phyloP scores from a whole-genome alignment of 2,888 invertebrate species.

The Metallyticus violacea region DNA sequence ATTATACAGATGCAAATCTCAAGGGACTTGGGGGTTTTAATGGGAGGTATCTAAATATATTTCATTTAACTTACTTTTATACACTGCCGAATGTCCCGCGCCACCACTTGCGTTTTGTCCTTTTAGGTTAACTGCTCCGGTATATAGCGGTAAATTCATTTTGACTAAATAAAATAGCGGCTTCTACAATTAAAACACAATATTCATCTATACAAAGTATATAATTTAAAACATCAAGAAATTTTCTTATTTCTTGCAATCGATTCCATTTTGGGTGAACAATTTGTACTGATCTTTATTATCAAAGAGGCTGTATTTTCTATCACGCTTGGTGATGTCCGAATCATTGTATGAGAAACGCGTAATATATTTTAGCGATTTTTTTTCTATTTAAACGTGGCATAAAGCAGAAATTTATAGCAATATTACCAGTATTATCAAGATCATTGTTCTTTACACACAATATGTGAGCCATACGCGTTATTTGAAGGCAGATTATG shows the following conservation, averaged over 20 bases:
- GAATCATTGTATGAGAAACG: no score
- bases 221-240: neutral
- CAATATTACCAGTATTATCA: no score
- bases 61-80: neutral
- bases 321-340: neutral
- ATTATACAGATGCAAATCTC: no score
- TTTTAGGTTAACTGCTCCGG: neutral
- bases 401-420: no score
- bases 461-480: no score
- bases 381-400: no score
- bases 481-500: no score
- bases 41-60: neutral
- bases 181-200: neutral
- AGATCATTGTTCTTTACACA: no score
- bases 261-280: neutral
- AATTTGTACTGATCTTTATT: neutral
- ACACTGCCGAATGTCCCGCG: neutral
- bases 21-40: no score
- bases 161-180: neutral
- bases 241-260: neutral
- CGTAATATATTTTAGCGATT: no score
- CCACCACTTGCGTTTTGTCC: neutral
- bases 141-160: neutral
- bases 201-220: neutral
- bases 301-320: neutral